Evolutionary conservation across 1,140 invertebrate genomes (phyloP), one percentile per base, ranked within the genome.

Genomic region (Galendromus occidentalis): DNA sequence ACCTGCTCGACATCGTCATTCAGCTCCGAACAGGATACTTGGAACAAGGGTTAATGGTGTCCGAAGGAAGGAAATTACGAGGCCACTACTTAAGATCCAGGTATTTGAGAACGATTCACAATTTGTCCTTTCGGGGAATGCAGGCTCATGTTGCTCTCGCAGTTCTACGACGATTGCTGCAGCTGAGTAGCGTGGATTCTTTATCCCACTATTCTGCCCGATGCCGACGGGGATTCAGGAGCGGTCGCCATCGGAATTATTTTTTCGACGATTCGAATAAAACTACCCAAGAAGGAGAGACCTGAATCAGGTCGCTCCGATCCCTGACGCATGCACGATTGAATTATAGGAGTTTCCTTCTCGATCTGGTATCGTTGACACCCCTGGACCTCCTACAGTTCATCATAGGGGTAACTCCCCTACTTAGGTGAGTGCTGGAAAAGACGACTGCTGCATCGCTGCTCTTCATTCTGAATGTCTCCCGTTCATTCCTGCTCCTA

Each of bases 11-110:
- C 76, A 84, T 95, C 55, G 80, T 82, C 22, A 86, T 94, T 42
- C 91, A 95, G 75, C 85, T 95, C 70, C 80, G 91, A 51, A 96
- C 92, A 30, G 91, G 91, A n/a, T 95, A 94, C 74, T 78, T 95
- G 66, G 90, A 95, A 74, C 89, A 94, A 74, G 92, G 91, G 14
- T 80, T 93, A 7, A 90, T 93, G 84, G 89, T 89, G 7, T 93
- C 91, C 76, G 86, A 95, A 73, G 86, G 83, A 63, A 85, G 82
- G 72, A 94, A 94, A 73, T 77, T 96, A 44, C 86, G 88, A 29
- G 83, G 83, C 55, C 90, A 93, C 72, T 96, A 96, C 75, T 76
- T 91, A 42, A 82, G 83, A 51, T 92, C 90, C 29, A 59, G 51
- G 51, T 59, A 20, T 5, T 14, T 2, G 14, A 59, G 12, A 2